A percentile compares a stretch with the other conserved stretches of the same genome.
Evolutionary conservation across 2,113 vertebrate genomes (phyloP).

Genomic region (Shinisaurus crocodilurus): DNA sequence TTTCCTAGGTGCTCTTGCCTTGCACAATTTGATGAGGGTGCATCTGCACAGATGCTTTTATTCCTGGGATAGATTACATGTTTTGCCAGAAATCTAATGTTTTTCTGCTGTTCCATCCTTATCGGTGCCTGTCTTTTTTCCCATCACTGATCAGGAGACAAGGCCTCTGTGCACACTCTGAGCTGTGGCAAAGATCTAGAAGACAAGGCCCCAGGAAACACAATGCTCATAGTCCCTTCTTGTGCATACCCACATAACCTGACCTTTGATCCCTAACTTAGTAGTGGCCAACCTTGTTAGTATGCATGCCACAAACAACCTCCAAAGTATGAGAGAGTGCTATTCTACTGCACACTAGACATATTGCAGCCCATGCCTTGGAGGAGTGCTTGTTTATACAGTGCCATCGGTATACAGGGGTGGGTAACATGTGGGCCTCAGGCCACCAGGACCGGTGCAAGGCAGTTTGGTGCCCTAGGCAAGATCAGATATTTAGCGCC

Average conservation of each 20-base stretch:
- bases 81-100: neutral
- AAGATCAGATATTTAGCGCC: too few relatives aligned
- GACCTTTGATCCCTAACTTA: neutral
- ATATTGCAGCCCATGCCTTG: neutral
- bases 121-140: neutral
- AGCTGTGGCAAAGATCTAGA: neutral
- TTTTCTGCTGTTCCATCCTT: neutral
- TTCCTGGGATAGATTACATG: neutral
- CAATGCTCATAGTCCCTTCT: neutral
- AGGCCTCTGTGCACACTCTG: neutral
- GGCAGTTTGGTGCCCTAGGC: too few relatives aligned
- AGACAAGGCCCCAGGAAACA: neutral
- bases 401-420: neutral
- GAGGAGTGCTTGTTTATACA: neutral
- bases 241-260: neutral
- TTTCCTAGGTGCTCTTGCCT: neutral
- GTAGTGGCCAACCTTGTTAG: neutral
- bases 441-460: too few relatives aligned
- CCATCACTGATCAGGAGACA: neutral
- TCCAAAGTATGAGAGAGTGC: neutral
- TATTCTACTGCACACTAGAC: neutral
- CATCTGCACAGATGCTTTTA: neutral
- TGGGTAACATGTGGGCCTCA: too few relatives aligned
- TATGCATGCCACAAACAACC: neutral
- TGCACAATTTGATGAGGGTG: neutral